phyloP scores from a whole-genome alignment of 2,797 vertebrate genomes.

The Pipistrellus kuhlii region DNA sequence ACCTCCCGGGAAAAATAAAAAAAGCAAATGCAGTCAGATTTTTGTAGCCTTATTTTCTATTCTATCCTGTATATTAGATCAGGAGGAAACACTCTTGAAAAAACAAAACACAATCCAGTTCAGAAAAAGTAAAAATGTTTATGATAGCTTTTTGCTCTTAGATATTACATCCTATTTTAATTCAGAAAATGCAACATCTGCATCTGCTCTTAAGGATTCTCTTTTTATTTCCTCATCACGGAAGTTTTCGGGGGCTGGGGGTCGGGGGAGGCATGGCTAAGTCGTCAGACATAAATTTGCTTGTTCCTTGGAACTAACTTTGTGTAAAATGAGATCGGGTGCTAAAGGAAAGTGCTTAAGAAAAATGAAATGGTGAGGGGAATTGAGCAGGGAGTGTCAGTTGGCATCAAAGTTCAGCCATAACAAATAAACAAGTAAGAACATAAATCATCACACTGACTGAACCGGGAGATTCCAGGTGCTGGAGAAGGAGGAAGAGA shows the following conservation, averaged over 20 bases:
- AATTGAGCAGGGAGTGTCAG: neutral
- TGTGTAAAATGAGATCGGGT: neutral
- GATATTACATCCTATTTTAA: slow-evolving; percentile 15
- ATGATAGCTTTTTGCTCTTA: slow-evolving; percentile 11
- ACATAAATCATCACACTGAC: neutral
- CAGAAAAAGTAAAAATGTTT: slow-evolving; percentile 57
- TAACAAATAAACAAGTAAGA: neutral
- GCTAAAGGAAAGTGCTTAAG: neutral
- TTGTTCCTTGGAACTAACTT: neutral
- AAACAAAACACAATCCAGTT: slow-evolving; percentile 25
- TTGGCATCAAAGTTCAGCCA: neutral
- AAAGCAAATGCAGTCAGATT: slow-evolving; percentile 37
- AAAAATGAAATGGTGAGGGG: neutral
- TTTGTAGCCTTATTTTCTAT: slow-evolving; percentile 7
- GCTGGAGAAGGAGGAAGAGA: neutral
- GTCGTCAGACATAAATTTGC: slow-evolving; percentile 33
- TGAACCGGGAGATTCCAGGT: neutral
- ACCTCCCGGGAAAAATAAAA: slow-evolving; percentile 42
- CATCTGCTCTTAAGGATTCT: slow-evolving; percentile 38
- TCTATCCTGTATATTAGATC: slow-evolving; percentile 5
- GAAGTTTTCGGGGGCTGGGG: neutral
- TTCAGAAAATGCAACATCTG: slow-evolving; percentile 52
- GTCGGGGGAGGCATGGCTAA: neutral
- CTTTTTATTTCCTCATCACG: slow-evolving; percentile 52
- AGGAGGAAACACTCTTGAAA: neutral